These are phyloP conservation scores for Drosophila azteca DNA, from an alignment of 1,140 invertebrate genomes.

Conservation along the genomic window DNA sequence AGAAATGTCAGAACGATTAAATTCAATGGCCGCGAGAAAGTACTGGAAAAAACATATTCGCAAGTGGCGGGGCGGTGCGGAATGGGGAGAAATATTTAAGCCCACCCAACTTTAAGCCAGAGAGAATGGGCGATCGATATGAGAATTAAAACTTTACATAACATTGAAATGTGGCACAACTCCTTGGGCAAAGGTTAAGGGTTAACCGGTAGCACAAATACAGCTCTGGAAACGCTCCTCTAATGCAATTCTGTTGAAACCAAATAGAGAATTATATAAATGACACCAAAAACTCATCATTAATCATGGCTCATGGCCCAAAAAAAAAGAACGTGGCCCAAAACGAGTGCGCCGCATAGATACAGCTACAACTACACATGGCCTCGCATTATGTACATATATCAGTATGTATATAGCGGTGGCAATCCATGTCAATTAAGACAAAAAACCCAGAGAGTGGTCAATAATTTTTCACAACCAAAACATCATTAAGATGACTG, in stretches of 20 bases:
- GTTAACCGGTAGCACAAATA: background rate
- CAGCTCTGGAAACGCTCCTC: no score
- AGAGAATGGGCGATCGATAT: no score
- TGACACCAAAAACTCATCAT: conserved; percentile 22
- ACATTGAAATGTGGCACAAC: no score
- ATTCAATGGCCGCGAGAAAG: conserved; percentile 8
- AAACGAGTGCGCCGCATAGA: conserved; percentile 7
- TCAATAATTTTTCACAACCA: conserved; percentile 64
- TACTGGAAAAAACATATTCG: background rate
- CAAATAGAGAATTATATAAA: background rate
- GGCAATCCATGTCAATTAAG: conserved; percentile 58
- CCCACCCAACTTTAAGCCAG: no score
- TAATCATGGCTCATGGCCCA: conserved; percentile 41
- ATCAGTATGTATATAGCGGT: conserved; percentile 1
- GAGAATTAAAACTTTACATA: no score
- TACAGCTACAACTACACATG: conserved; percentile 4
- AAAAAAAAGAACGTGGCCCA: conserved; percentile 36
- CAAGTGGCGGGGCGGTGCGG: background rate
- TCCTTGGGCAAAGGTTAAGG: background rate
- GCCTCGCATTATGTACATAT: background rate
- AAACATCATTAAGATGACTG: conserved; percentile 62
- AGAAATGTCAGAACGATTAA: conserved; percentile 22
- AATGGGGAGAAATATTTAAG: conserved; percentile 6
- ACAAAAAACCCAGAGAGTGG: conserved; percentile 28
- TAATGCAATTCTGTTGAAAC: background rate